Evolutionary conservation across 2,888 invertebrate genomes (phyloP).

Genomic region (Hylaea fasciaria): DNA sequence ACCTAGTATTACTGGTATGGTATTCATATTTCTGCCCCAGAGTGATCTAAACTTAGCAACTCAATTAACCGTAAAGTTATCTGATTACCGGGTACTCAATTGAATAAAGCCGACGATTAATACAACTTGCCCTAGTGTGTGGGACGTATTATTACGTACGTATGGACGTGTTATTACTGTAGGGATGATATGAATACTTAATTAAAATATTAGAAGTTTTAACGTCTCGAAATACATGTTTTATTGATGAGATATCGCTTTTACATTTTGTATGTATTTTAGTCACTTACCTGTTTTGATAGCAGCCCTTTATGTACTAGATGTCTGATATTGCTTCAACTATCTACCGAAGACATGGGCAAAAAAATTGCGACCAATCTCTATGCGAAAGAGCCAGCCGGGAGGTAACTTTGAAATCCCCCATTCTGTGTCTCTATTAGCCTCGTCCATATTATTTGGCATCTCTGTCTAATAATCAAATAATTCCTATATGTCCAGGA

Average conservation of each 20-base stretch:
- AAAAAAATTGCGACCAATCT: no score
- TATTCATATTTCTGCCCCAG: no score
- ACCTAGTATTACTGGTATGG: no score
- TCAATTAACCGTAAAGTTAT: background rate
- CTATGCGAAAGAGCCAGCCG: no score
- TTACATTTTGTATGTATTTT: no score
- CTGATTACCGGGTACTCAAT: background rate
- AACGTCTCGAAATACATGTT: background rate
- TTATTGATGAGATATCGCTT: background rate
- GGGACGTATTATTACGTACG: no score
- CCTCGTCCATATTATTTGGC: no score
- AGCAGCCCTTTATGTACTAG: background rate
- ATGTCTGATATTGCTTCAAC: background rate
- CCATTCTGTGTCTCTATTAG: no score
- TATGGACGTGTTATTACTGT: no score
- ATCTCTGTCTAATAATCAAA: background rate
- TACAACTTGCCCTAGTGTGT: conserved; percentile 8
- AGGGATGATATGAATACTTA: conserved; percentile 10
- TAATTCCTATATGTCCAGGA: conserved; percentile 80
- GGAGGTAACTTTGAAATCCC: no score
- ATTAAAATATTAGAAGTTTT: background rate
- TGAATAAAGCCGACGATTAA: background rate
- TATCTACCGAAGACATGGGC: no score
- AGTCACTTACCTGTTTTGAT: background rate
- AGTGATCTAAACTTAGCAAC: background rate